Evolutionary conservation across 2,888 invertebrate species (phyloP), one percentile per base, ranked within the genome.

Genomic region (Xestia xanthographa): DNA sequence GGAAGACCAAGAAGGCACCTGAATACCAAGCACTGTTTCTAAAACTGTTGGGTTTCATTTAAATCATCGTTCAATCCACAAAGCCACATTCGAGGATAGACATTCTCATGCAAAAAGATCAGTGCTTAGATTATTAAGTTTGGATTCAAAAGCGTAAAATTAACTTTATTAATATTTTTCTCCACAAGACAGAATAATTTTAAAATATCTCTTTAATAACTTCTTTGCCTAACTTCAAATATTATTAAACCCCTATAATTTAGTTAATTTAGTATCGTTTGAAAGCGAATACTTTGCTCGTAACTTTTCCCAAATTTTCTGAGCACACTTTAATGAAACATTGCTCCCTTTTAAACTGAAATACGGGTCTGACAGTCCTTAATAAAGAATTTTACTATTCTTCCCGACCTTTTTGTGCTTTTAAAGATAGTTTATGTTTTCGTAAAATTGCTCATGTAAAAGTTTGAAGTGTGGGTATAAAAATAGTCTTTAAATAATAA

Each of bases 301-400:
- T 76, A 86, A 86, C 77, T 87, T 83, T 72, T 53, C 53, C 29
- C 4, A 50, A 81, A 77, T 75, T 78, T 75, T 60, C 66, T 66
- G 63, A 77, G 83, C 69, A 43, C 66, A 58, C 68, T 82, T 80
- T 87, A 88, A 88, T 86, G 77, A 88, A 87, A 87, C 87, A 82
- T 78, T 80, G 86, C 86, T 86, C 71, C 68, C 79, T 80, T 83
- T 83, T 70, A 77, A 79, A 77, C 58, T 72, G 22, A 72, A 84
- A 79, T 68, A 66, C 41, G 69, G 75, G 66, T 78, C 72, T 68
- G 67, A 53, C 73, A 74, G 73, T 14, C 62, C 56, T 78, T 79
- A 69, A 58, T 45, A 45, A 74, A 66, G 66, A 75, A 60, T 76
- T 68, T 79, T 45, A 68, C 67, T 75, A 82, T 66, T 79, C 72